Evolutionary conservation across 2,113 vertebrate species (phyloP).

Genomic region (human (Homo sapiens)): GRCh38 chr14:100118501-100119000

Average conservation of each 20-base stretch:
- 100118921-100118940: not conserved
- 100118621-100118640: not conserved
- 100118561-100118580: not conserved
- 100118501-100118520: not conserved
- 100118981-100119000: not conserved
- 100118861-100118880: not conserved
- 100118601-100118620: not conserved
- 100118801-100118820: not conserved
- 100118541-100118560: not conserved
- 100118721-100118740: not conserved
- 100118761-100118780: not conserved
- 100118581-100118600: not conserved
- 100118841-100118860: not conserved
- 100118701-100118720: not conserved
- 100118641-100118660: not conserved
- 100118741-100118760: not conserved
- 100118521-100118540: rapidly evolving
- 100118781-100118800: not conserved
- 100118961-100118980: rapidly evolving
- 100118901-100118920: rapidly evolving
- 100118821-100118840: not conserved
- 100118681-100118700: not conserved
- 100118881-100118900: not conserved
- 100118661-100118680: not conserved
- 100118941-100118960: not conserved